phyloP scores from a whole-genome alignment of 2,797 vertebrate species.

The Borostomias antarcticus region DNA sequence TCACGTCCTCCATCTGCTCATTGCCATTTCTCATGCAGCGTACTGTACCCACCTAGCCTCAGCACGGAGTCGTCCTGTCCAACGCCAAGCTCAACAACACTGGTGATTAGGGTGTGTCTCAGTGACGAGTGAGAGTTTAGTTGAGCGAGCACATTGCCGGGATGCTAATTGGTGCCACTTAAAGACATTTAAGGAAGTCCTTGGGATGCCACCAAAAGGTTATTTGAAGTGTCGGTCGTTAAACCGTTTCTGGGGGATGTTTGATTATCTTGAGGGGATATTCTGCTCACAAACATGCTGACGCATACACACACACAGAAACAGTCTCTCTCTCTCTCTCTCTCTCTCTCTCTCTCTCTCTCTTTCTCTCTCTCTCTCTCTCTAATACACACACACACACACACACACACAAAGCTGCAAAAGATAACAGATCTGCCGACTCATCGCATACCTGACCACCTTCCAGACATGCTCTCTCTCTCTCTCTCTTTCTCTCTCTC shows the following conservation, averaged over 20 bases:
- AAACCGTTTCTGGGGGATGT: neutral
- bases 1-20: slow-evolving; percentile 45
- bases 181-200: neutral
- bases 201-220: neutral
- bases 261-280: neutral
- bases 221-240: too few relatives aligned
- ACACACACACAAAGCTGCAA: slow-evolving; percentile 1
- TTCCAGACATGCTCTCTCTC: neutral
- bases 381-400: neutral
- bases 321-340: too few relatives aligned
- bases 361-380: neutral
- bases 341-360: neutral
- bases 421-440: slow-evolving; percentile 43
- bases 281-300: neutral
- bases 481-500: neutral
- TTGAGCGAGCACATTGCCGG: neutral
- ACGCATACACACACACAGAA: neutral
- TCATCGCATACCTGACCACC: slow-evolving; percentile 30
- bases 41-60: slow-evolving; percentile 12
- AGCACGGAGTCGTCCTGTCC: slow-evolving; percentile 38
- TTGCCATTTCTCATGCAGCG: slow-evolving; percentile 19
- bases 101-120: neutral
- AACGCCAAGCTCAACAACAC: slow-evolving; percentile 39
- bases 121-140: neutral
- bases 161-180: neutral